Evolutionary conservation across 2,113 vertebrate genomes (phyloP).

Genomic region (Nibea albiflora): DNA sequence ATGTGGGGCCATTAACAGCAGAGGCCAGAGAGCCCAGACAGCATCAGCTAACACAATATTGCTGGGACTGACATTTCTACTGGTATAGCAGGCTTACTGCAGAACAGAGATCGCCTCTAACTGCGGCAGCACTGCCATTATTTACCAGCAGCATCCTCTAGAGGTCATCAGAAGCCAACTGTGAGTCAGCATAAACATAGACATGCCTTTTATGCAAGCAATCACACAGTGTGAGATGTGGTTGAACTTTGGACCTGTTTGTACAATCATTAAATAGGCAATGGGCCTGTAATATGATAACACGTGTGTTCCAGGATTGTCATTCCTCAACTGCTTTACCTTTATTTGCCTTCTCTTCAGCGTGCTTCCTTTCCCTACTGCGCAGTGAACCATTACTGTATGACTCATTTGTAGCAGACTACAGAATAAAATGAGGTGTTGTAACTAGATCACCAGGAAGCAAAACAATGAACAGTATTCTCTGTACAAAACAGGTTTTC

Average conservation of each 20-base stretch:
- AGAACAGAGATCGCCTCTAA: conserved; percentile 24
- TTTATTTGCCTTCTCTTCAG: conserved; percentile 42
- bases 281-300: conserved; percentile 53
- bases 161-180: conserved; percentile 66
- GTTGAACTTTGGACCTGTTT: conserved; percentile 77
- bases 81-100: conserved; percentile 13
- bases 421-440: conserved; percentile 47
- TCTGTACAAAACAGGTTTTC: conserved; percentile 19
- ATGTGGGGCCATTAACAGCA: conserved; percentile 9
- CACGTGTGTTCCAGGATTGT: conserved; percentile 14
- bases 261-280: conserved; percentile 58
- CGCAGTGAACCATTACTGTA: conserved; percentile 41
- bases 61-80: conserved; percentile 37
- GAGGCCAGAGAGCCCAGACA: neutral
- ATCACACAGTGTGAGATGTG: conserved; percentile 34
- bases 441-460: conserved; percentile 55
- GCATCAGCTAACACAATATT: conserved; percentile 47
- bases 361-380: conserved; percentile 22
- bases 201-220: conserved; percentile 14
- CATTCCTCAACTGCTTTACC: conserved; percentile 51
- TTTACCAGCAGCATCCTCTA: conserved; percentile 61
- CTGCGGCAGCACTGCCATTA: conserved; percentile 13
- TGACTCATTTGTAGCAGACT: conserved; percentile 68
- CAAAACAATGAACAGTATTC: conserved; percentile 31
- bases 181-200: conserved; percentile 61